Conservation (phyloP, 2,888 invertebrate genomes). For the Pristionchus arcanus region DNA sequence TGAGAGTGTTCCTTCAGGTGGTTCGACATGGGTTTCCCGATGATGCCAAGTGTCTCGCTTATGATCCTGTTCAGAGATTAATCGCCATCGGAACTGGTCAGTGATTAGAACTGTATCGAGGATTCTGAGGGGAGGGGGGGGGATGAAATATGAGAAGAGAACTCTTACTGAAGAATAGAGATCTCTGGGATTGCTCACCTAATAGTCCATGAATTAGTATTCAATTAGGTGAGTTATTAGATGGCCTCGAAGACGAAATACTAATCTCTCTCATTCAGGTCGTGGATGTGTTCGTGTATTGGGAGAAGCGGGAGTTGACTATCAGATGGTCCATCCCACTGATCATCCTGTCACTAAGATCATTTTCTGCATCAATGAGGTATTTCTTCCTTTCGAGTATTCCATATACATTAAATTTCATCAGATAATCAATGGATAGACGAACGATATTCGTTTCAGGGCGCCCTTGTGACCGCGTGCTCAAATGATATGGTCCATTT, state of each 20-base stretch:
- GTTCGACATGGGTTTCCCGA: slow-evolving; percentile 99
- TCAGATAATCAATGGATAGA: background rate
- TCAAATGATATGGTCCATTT: slow-evolving; percentile 96
- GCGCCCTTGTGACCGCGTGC: slow-evolving; percentile 94
- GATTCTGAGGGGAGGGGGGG: slow-evolving; percentile 82
- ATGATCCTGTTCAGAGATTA: slow-evolving; percentile 97
- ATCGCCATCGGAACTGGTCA: slow-evolving; percentile 96
- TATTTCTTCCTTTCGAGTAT: slow-evolving; percentile 63
- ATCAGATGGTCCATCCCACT: slow-evolving; percentile 89
- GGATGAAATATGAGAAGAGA: no score
- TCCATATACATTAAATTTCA: background rate
- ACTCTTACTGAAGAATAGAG: background rate
- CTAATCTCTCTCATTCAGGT: slow-evolving; percentile 56
- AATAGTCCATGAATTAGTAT: no score
- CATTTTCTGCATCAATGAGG: slow-evolving; percentile 95
- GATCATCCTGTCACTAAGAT: slow-evolving; percentile 89
- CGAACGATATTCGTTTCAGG: slow-evolving; percentile 81
- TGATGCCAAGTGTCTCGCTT: slow-evolving; percentile 96
- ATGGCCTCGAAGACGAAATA: no score
- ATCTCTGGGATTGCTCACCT: background rate
- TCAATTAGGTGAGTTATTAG: no score
- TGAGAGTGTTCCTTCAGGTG: slow-evolving; percentile 64
- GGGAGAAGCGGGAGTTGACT: slow-evolving; percentile 97
- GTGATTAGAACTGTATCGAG: slow-evolving; percentile 91
- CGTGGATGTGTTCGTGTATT: slow-evolving; percentile 84